Percentiles rank a stretch among this genome's conserved stretches.
Evolutionary conservation across 2,797 vertebrate genomes (phyloP).

Genomic region (Ciconia nigra): DNA sequence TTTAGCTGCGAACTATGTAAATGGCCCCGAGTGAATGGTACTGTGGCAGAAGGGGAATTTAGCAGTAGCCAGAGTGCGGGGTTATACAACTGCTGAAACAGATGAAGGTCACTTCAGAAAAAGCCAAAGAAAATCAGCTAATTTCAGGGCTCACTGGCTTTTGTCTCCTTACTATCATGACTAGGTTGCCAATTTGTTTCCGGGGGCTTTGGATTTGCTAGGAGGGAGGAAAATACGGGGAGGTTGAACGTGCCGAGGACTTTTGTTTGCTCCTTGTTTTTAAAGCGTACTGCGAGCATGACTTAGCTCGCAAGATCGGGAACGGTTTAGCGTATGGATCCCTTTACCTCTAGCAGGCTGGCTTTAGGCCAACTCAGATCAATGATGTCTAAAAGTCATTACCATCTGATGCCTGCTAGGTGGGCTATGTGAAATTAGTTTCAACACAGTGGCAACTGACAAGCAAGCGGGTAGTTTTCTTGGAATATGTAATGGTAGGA

Average conservation of each 20-base stretch:
- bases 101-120: neutral
- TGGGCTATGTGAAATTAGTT: slow-evolving; percentile 34
- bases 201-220: neutral
- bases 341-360: neutral
- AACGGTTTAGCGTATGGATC: neutral
- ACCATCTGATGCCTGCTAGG: slow-evolving; percentile 15
- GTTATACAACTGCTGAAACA: neutral
- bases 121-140: neutral
- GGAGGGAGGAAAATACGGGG: neutral
- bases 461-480: slow-evolving; percentile 28
- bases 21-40: neutral
- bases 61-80: neutral
- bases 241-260: neutral
- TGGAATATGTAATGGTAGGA: slow-evolving; percentile 9
- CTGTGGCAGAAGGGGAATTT: neutral
- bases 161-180: neutral
- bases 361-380: slow-evolving; percentile 19
- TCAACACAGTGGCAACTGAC: slow-evolving; percentile 8
- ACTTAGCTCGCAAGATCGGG: neutral
- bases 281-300: neutral
- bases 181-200: neutral
- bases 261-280: slow-evolving; percentile 8
- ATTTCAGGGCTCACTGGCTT: slow-evolving; percentile 16
- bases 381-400: slow-evolving; percentile 40
- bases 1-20: neutral